Evolutionary conservation across 2,888 invertebrate species (phyloP).

Genomic region (Ochropacha duplaris): DNA sequence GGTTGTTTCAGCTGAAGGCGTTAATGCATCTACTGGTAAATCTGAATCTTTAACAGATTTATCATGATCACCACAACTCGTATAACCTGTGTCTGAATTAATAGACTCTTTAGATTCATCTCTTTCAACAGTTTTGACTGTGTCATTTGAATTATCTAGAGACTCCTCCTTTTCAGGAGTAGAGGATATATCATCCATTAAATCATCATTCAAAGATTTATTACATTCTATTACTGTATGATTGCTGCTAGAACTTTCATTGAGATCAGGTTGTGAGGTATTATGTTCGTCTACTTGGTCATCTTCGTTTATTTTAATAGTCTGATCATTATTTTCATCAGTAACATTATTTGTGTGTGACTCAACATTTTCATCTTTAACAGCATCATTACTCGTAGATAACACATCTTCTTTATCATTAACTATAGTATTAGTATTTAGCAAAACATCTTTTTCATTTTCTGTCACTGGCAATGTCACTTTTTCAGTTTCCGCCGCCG

Average conservation of each 20-base stretch:
- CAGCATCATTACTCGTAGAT: neutral
- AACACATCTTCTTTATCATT: slow-evolving; percentile 7
- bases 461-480: neutral
- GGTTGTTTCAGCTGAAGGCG: slow-evolving; percentile 8
- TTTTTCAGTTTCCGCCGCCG: slow-evolving; percentile 9
- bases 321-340: slow-evolving; percentile 15
- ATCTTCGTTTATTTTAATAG: slow-evolving; percentile 10
- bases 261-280: slow-evolving; percentile 58
- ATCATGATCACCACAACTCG: slow-evolving; percentile 35
- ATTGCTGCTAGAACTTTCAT: slow-evolving; percentile 65
- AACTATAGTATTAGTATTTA: slow-evolving; percentile 7
- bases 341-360: slow-evolving; percentile 1
- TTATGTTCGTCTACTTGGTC: slow-evolving; percentile 34
- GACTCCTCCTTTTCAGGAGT: slow-evolving; percentile 40
- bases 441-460: neutral
- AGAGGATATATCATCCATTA: slow-evolving; percentile 22
- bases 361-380: neutral
- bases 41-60: slow-evolving; percentile 14
- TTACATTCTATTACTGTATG: slow-evolving; percentile 68
- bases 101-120: slow-evolving; percentile 56
- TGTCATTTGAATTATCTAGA: slow-evolving; percentile 43
- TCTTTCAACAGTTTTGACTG: slow-evolving; percentile 43
- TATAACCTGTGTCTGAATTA: slow-evolving; percentile 52
- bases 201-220: slow-evolving; percentile 45
- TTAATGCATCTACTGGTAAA: slow-evolving; percentile 1